Evolutionary conservation across 1,140 invertebrate genomes (phyloP), one percentile per base, ranked within the genome.

Genomic region (Zelostemma sp.): DNA sequence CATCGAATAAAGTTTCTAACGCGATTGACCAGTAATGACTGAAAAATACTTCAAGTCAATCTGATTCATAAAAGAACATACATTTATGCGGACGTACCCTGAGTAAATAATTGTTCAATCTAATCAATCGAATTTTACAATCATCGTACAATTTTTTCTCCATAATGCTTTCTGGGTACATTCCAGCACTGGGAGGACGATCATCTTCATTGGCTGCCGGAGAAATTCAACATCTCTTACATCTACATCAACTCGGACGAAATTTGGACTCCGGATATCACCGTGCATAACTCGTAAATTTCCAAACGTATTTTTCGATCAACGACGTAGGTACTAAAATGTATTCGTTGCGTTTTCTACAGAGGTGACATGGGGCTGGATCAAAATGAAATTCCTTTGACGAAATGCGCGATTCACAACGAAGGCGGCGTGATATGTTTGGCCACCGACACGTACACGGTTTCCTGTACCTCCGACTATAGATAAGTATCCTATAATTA

Each of bases 201-300:
- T 18, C 80, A 85, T 68, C 56, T 87, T 1, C 76, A 71, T 18
- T 88, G 87, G 87, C 64, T 80, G 9, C 76, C 80, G 0, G 61
- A 61, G 11, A 59, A 82, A 16, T 86, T 75, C 19, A 78, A 80
- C 8, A 53, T 65, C 6, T 72, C 85, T 2, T 33, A 2, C 16
- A 33, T 87, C 6, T 56, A 76, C 14, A 33, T 87, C 1, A 28
- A 55, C 11, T 64, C 61, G 1, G 17, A 73, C 31, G 75, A 85
- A 17, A 77, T 88, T 49, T 88, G 87, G 87, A 58, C 68, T 1
- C 86, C 87, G 0, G 85, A 87, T 46, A 50, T 87, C 21, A 71
- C 79, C 0, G 57, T 85, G 15, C 83, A 84, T 25, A 86, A 84
- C 54, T 75, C 70, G 86, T 86, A 75, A 78, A 70, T 58, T n/a